Evolutionary conservation across 2,113 vertebrate species (phyloP).

Genomic region (Oryctolagus cuniculus): DNA sequence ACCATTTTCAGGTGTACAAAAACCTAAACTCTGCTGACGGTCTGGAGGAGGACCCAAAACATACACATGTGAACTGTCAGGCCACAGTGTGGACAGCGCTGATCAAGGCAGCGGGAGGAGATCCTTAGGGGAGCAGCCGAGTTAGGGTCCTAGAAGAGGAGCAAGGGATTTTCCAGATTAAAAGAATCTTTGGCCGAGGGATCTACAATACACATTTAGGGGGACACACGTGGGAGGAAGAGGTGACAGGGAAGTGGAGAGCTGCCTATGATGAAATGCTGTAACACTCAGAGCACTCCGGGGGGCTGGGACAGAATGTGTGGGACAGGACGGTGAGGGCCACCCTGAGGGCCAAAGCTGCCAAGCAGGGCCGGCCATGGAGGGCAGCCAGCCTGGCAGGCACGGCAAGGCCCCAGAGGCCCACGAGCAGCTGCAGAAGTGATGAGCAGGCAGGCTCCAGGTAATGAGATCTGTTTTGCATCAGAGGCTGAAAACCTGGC

Average conservation of each 20-base stretch:
- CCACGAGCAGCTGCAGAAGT: conserved; percentile 54
- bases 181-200: background rate
- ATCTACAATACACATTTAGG: background rate
- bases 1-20: background rate
- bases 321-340: background rate
- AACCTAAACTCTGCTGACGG: background rate
- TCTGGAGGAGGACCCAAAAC: background rate
- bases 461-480: conserved; percentile 69
- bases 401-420: background rate
- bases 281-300: background rate
- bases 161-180: background rate
- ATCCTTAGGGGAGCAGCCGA: background rate
- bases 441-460: conserved; percentile 50
- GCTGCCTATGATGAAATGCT: background rate
- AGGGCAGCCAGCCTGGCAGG: conserved; percentile 49
- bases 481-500: conserved; percentile 48
- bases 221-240: background rate
- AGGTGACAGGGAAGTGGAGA: background rate
- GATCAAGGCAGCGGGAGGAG: background rate
- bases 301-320: background rate
- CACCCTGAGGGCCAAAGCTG: background rate
- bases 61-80: background rate
- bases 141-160: background rate
- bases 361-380: background rate
- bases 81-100: background rate